Evolutionary conservation across 2,888 invertebrate genomes (phyloP).

Genomic region (Aphelenchoides bicaudatus): DNA sequence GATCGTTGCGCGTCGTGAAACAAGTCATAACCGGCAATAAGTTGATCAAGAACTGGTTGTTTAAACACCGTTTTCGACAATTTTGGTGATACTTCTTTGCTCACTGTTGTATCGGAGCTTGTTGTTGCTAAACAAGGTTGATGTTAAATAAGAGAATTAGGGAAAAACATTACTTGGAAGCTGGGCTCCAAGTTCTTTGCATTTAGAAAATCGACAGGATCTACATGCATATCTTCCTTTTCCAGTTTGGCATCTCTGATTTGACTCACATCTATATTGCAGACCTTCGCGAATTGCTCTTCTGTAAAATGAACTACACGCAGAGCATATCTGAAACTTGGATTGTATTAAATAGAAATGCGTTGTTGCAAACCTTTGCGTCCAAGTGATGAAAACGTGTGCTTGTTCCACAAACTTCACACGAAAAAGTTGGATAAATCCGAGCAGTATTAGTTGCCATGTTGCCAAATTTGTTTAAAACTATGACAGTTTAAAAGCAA

Average conservation of each 20-base stretch:
- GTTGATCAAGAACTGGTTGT: slow-evolving; percentile 2
- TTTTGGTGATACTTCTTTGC: background rate
- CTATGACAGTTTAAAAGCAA: no score
- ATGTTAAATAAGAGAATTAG: background rate
- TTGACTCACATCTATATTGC: slow-evolving; percentile 1
- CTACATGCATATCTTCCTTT: slow-evolving; percentile 14
- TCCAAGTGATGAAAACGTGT: slow-evolving; percentile 12
- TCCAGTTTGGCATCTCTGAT: slow-evolving; percentile 6
- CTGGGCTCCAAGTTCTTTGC: background rate
- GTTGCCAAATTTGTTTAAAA: no score
- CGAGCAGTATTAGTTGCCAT: background rate
- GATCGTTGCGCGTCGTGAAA: slow-evolving; percentile 6
- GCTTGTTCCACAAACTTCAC: background rate
- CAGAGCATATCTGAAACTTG: background rate
- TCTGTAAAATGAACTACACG: background rate
- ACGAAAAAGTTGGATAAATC: background rate
- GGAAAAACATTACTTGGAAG: background rate
- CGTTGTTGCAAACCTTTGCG: background rate
- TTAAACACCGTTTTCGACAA: background rate
- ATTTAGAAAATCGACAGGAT: background rate
- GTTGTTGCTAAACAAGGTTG: slow-evolving; percentile 1
- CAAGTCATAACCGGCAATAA: background rate
- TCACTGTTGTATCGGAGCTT: background rate
- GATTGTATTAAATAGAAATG: background rate
- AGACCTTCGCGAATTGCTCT: background rate